Percentiles rank a stretch among this genome's conserved stretches.
phyloP scores from a whole-genome alignment of 2,113 vertebrate genomes.

The Manacus vitellinus region DNA sequence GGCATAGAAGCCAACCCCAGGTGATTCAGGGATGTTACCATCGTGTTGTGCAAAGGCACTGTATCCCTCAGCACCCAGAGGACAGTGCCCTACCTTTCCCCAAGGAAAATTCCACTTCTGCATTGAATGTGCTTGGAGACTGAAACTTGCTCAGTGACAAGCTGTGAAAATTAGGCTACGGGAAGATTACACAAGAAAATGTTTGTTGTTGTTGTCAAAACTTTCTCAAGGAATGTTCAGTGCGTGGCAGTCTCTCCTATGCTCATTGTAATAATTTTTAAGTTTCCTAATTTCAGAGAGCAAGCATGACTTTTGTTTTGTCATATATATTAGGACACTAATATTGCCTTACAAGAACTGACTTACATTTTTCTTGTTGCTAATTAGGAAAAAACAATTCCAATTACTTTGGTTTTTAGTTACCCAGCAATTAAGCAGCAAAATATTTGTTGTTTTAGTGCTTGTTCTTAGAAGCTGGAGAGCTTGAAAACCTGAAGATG shows the following conservation, averaged over 20 bases:
- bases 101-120: not conserved
- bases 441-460: not conserved
- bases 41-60: no score
- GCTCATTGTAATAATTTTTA: not conserved
- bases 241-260: not conserved
- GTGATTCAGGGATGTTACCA: not conserved
- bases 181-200: not conserved
- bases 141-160: not conserved
- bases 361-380: not conserved
- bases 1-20: not conserved
- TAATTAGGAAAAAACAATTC: conserved; percentile 10
- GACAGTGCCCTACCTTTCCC: not conserved
- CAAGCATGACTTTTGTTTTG: not conserved
- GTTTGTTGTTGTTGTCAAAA: not conserved
- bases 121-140: not conserved
- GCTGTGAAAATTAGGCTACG: not conserved
- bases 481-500: not conserved
- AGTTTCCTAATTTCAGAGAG: not conserved
- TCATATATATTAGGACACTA: not conserved
- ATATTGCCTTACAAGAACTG: not conserved
- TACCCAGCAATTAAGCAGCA: not conserved
- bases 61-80: not conserved
- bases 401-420: not conserved
- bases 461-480: not conserved
- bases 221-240: not conserved